Conservation (phyloP, 2,888 invertebrate genomes). For the Drosophila trichaetosa region DNA sequence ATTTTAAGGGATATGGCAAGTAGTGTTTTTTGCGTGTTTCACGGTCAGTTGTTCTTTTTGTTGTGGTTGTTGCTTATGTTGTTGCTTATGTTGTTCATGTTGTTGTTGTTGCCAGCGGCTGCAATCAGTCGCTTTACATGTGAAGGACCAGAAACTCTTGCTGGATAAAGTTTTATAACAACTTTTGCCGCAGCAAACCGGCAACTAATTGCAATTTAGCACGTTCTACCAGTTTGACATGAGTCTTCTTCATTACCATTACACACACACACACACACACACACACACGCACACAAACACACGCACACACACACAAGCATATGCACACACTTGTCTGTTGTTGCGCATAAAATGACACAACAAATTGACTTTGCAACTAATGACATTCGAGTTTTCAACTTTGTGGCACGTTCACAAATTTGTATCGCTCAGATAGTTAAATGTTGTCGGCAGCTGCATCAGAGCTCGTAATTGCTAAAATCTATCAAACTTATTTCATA, state of each 20-base stretch:
- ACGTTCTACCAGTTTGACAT: conserved; percentile 59
- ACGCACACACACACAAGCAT: background rate
- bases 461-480: background rate
- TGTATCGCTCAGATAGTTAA: background rate
- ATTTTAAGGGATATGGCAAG: conserved; percentile 18
- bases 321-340: background rate
- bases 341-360: conserved; percentile 4
- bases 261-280: background rate
- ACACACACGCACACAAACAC: background rate
- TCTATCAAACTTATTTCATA: background rate
- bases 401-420: conserved; percentile 6
- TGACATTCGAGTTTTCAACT: background rate
- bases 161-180: conserved; percentile 8
- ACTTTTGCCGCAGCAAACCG: conserved; percentile 17
- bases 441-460: background rate
- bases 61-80: background rate
- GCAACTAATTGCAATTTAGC: conserved; percentile 56
- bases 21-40: conserved; percentile 34
- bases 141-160: conserved; percentile 9
- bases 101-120: conserved; percentile 12
- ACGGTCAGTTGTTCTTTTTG: conserved; percentile 31
- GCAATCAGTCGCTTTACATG: conserved; percentile 30
- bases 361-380: conserved; percentile 10
- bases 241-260: conserved; percentile 8
- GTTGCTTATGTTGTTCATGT: conserved; percentile 1